Evolutionary conservation across 2,888 invertebrate genomes (phyloP), one percentile per base, ranked within the genome.

Genomic region (Caenorhabditis virilis): DNA sequence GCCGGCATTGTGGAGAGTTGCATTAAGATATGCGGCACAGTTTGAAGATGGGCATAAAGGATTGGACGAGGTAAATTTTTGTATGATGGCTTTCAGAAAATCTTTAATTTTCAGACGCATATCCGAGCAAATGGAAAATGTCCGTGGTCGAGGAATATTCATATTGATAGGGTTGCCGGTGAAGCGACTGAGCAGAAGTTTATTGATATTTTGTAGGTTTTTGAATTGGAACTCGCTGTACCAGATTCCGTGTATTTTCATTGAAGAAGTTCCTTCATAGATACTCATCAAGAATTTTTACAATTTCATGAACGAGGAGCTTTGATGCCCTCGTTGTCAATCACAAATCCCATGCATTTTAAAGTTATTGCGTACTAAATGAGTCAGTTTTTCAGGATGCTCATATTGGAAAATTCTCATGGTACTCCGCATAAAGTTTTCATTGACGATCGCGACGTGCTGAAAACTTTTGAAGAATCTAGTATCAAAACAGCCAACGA

Each of bases 1-100:
- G 36, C 55, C 61, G 16, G 38, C 51, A 3, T 22, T 61, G 0
- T 61, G 55, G 55, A 46, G 61, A 42, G 18, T 61, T 25, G 55
- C 41, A 6, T 5, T 61, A n/a, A 51, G 48, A 15, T 22, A 27
- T 13, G 54, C 60, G 18, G 11, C 49, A 38, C 38, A 16, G 3
- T 16, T 25, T 16, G 26, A 13, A 16, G 18, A n/a, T 7, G 30
- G 20, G 11, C 11, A 2, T 9, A 16, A 23, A 23, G 5, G 33
- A 55, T 13, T 6, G 45, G 23, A 25, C 23, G 26, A 11, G 13
- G 4, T 30, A 30, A 30, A n/a, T 36, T 36, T 36, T 15, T 15
- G n/a, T 13, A 36, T 36, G 5, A n/a, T 15, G 36, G 5, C 7
- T 36, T n/a, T n/a, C n/a, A n/a, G n/a, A n/a, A 36, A 36, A n/a